Conservation (phyloP, 2,888 invertebrate genomes). For the Oxycera nigricornis region DNA sequence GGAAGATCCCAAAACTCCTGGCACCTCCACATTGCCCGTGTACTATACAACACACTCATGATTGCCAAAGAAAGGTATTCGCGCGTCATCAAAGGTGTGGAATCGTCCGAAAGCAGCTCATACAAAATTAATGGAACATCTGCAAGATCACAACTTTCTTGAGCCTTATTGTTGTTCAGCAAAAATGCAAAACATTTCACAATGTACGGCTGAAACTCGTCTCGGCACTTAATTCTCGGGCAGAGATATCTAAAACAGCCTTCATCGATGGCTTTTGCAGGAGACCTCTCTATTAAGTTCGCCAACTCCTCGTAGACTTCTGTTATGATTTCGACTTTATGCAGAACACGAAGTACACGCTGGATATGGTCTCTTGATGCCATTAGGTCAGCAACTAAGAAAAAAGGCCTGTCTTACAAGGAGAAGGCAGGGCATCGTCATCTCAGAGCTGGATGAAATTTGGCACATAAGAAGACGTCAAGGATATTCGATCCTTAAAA, state of each 20-base stretch:
- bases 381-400: conserved; percentile 26
- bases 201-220: conserved; percentile 47
- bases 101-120: conserved; percentile 44
- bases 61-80: conserved; percentile 53
- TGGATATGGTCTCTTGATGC: conserved; percentile 46
- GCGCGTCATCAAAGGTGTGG: conserved; percentile 47
- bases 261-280: conserved; percentile 52
- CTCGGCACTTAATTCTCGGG: conserved; percentile 48
- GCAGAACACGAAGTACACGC: conserved; percentile 50
- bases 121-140: conserved; percentile 54
- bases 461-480: no score
- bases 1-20: conserved; percentile 55
- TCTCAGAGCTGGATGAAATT: no score
- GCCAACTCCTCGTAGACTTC: conserved; percentile 55
- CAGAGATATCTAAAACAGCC: conserved; percentile 57
- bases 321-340: conserved; percentile 47
- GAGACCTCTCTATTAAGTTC: conserved; percentile 53
- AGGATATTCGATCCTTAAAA: no score
- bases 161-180: conserved; percentile 55
- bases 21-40: conserved; percentile 54
- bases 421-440: no score
- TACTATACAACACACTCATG: conserved; percentile 54
- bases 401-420: not conserved
- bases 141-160: conserved; percentile 51
- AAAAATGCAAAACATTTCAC: conserved; percentile 58